Evolutionary conservation across 2,113 vertebrate species (phyloP).

Genomic region (Oryzias melastigma): DNA sequence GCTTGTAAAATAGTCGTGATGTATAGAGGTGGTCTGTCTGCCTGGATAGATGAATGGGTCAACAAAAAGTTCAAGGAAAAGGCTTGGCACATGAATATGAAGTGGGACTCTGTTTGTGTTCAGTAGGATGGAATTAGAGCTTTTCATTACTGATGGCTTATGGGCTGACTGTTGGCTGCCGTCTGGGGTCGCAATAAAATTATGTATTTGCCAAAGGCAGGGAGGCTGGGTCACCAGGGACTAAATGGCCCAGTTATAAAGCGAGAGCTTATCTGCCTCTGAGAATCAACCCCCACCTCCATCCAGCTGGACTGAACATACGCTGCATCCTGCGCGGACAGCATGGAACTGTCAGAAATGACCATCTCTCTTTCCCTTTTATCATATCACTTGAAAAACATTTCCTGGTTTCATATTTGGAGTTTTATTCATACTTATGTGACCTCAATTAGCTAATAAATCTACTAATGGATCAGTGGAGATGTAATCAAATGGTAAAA

Average conservation of each 20-base stretch:
- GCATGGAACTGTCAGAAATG: conserved; percentile 32
- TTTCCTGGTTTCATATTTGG: conserved; percentile 20
- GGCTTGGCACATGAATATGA: conserved; percentile 60
- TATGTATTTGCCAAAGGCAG: conserved; percentile 73
- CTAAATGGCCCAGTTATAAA: conserved; percentile 76
- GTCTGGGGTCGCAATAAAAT: conserved; percentile 74
- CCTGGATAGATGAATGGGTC: conserved; percentile 55
- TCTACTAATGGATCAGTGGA: background rate
- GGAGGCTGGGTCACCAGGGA: conserved; percentile 70
- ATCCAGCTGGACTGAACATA: conserved; percentile 57
- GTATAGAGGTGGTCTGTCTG: conserved; percentile 38
- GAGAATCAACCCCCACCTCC: conserved; percentile 62
- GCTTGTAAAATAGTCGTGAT: conserved; percentile 39
- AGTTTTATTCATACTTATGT: conserved; percentile 16
- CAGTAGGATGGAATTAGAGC: conserved; percentile 68
- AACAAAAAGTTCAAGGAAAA: conserved; percentile 48
- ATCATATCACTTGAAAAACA: conserved; percentile 30
- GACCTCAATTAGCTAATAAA: conserved; percentile 1
- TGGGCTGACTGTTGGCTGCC: conserved; percentile 63
- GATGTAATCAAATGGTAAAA: conserved; percentile 5
- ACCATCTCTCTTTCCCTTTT: conserved; percentile 18
- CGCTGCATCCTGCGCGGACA: conserved; percentile 29
- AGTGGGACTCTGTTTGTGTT: conserved; percentile 47
- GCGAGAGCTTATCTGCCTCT: conserved; percentile 67
- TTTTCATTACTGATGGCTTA: conserved; percentile 76